phyloP scores from a whole-genome alignment of 2,888 invertebrate species.

The Cephus pygmeus region DNA sequence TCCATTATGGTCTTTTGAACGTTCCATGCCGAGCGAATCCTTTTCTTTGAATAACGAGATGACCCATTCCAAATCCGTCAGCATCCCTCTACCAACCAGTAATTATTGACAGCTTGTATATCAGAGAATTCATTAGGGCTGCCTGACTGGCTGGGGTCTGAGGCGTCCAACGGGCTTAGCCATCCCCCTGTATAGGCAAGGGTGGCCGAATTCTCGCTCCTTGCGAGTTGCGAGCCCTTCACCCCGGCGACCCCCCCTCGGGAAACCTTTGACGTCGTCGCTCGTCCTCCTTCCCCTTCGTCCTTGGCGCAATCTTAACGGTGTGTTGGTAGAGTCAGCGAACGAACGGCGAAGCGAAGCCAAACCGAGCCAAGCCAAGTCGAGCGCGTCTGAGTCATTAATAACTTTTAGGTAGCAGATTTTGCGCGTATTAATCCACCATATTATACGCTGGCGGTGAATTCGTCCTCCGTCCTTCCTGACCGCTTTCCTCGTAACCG shows the following conservation, averaged over 20 bases:
- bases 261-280: slow-evolving; percentile 63
- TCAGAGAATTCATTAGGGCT: slow-evolving; percentile 11
- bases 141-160: neutral
- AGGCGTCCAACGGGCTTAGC: no score
- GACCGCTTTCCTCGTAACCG: slow-evolving; percentile 17
- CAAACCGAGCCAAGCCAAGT: slow-evolving; percentile 22
- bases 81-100: slow-evolving; percentile 18
- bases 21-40: slow-evolving; percentile 61
- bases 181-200: no score
- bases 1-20: slow-evolving; percentile 66
- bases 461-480: slow-evolving; percentile 31
- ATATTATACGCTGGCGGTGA: slow-evolving; percentile 57
- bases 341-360: no score
- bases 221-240: no score
- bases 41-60: slow-evolving; percentile 17
- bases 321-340: no score
- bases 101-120: slow-evolving; percentile 17
- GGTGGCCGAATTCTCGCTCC: no score
- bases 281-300: no score
- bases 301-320: no score
- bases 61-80: slow-evolving; percentile 54
- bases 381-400: slow-evolving; percentile 57
- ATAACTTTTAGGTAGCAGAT: slow-evolving; percentile 66
- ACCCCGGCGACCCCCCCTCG: slow-evolving; percentile 39
- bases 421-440: slow-evolving; percentile 65